Percentiles rank a stretch among this genome's conserved stretches.
Evolutionary conservation across 2,113 vertebrate genomes (phyloP).

Genomic region (Clarias macrocephalus): DNA sequence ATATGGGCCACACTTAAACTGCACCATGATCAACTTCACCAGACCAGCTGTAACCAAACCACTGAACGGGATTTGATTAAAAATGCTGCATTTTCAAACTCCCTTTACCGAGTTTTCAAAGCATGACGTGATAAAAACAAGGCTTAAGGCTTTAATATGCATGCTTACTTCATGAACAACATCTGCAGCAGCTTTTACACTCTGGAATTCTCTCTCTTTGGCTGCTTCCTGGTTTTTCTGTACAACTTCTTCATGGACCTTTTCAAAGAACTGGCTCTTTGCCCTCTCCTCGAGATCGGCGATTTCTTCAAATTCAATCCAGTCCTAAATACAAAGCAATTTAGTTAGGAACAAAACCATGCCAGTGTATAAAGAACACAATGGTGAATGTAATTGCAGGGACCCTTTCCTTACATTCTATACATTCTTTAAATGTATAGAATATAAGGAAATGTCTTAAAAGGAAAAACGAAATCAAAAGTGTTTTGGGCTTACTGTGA

Average conservation of each 20-base stretch:
- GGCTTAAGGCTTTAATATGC: background rate
- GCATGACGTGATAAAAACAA: too few species aligned
- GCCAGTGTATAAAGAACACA: background rate
- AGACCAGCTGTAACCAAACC: background rate
- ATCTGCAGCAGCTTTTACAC: constrained; percentile 90
- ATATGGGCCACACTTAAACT: background rate
- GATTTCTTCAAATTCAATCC: constrained; percentile 99
- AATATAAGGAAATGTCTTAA: background rate
- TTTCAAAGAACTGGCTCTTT: constrained; percentile 97
- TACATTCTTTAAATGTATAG: background rate
- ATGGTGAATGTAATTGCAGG: too few species aligned
- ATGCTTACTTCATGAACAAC: constrained; percentile 86
- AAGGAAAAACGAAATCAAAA: background rate
- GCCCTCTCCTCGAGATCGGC: constrained; percentile 96
- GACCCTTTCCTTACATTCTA: too few species aligned
- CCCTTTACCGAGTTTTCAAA: background rate
- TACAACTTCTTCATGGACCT: constrained; percentile 94
- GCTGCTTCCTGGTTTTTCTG: constrained; percentile 94
- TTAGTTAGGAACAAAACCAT: background rate
- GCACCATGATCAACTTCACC: background rate
- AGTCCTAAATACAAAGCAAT: constrained; percentile 77
- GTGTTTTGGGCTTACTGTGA: constrained; percentile 77
- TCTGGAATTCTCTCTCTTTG: constrained; percentile 93
- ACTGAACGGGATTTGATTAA: background rate
- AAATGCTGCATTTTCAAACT: background rate